Evolutionary conservation across 1,140 invertebrate genomes (phyloP).

Genomic region (Drosophila seguyi): DNA sequence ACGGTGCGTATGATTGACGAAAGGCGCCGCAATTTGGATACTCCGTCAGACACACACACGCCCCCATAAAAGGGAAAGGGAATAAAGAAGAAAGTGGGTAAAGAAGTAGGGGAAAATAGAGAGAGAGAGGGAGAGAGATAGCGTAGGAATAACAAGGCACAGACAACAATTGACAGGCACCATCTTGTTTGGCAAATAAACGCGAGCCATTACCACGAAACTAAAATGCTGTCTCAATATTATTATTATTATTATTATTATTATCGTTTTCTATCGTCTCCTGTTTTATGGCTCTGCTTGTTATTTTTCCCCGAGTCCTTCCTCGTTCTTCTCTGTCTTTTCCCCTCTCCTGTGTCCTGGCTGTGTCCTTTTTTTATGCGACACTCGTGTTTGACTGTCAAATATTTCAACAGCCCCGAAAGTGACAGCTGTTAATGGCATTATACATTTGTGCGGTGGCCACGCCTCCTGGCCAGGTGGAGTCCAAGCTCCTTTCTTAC

Average conservation of each 20-base stretch:
- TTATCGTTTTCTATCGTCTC: constrained; percentile 39
- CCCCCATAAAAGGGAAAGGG: not conserved
- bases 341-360: not conserved
- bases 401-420: constrained; percentile 66
- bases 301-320: constrained; percentile 19
- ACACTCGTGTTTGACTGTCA: constrained; percentile 66
- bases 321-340: not conserved
- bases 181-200: constrained; percentile 76
- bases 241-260: constrained; percentile 57
- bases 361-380: constrained; percentile 35
- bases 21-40: constrained; percentile 45
- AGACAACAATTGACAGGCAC: constrained; percentile 50
- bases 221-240: constrained; percentile 77
- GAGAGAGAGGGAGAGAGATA: not conserved
- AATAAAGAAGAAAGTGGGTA: not conserved
- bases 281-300: constrained; percentile 23
- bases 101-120: not conserved
- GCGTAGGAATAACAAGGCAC: constrained; percentile 19
- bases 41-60: constrained; percentile 5
- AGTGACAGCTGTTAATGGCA: constrained; percentile 82
- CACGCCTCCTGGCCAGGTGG: constrained; percentile 25
- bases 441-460: constrained; percentile 63
- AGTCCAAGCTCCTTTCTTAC: too few relatives aligned
- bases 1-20: constrained; percentile 55
- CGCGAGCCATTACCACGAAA: constrained; percentile 68